These are phyloP conservation scores for Plutomurus gul DNA, from an alignment of 1,140 invertebrate species.

Conservation along the genomic window DNA sequence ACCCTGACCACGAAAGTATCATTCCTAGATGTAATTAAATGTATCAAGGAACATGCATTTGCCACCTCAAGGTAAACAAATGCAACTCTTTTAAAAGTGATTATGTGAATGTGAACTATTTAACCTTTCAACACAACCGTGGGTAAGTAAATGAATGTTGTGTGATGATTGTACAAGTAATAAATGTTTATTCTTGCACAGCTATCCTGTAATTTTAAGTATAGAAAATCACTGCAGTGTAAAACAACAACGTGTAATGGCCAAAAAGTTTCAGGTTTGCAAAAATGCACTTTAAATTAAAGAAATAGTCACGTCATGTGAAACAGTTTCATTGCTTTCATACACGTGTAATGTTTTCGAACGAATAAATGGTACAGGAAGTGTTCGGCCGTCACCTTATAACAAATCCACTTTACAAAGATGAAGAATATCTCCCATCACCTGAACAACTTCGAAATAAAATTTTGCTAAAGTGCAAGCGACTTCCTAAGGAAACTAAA, in stretches of 20 bases:
- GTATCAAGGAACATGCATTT: conserved; percentile 96
- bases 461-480: conserved; percentile 92
- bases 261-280: conserved; percentile 70
- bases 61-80: conserved; percentile 76
- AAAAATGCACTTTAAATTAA: conserved; percentile 1
- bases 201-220: conserved; percentile 95
- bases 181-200: too few relatives aligned
- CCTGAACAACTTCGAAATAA: conserved; percentile 70
- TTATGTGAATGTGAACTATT: too few relatives aligned
- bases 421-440: conserved; percentile 82
- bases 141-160: neutral
- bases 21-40: conserved; percentile 91
- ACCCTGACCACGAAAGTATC: conserved; percentile 95
- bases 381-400: conserved; percentile 89
- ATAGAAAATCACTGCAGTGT: conserved; percentile 98
- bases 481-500: conserved; percentile 68
- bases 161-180: too few relatives aligned
- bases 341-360: neutral
- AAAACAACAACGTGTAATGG: conserved; percentile 95
- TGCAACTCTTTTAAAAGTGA: too few relatives aligned
- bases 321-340: too few relatives aligned
- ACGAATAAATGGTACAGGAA: conserved; percentile 63
- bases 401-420: conserved; percentile 75
- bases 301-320: too few relatives aligned
- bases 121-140: too few relatives aligned